A percentile compares a stretch with the other conserved stretches of the same genome.
phyloP scores from a whole-genome alignment of 2,888 invertebrate genomes.

The Vandiemenella viatica region DNA sequence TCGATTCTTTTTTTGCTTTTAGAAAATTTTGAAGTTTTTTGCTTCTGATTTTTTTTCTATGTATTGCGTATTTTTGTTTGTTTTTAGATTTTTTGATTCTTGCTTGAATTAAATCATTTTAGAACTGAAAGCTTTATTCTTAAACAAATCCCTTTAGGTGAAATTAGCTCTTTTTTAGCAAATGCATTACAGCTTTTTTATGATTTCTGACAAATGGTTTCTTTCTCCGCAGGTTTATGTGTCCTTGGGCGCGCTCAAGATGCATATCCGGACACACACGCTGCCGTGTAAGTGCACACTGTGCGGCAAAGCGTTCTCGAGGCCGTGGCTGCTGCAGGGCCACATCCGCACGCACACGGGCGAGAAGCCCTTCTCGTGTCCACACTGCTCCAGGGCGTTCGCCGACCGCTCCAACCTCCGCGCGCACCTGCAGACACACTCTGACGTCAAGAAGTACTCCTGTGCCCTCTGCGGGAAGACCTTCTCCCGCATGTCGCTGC shows the following conservation, averaged over 20 bases:
- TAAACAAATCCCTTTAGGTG: too few relatives aligned
- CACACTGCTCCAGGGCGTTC: constrained; percentile 87
- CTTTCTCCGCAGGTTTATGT: constrained; percentile 54
- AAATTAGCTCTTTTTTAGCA: too few relatives aligned
- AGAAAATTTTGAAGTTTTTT: too few relatives aligned
- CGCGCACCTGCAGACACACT: constrained; percentile 94
- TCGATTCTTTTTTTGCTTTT: too few relatives aligned
- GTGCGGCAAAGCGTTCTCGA: constrained; percentile 92
- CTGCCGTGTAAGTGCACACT: constrained; percentile 91
- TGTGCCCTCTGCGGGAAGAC: constrained; percentile 87
- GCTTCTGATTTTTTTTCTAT: too few relatives aligned
- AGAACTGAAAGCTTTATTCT: too few relatives aligned
- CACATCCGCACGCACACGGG: constrained; percentile 96
- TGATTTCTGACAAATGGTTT: too few relatives aligned
- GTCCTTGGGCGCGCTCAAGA: constrained; percentile 88
- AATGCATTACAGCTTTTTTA: too few relatives aligned
- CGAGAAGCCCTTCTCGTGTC: constrained; percentile 93
- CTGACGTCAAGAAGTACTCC: constrained; percentile 93
- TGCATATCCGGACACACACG: constrained; percentile 97
- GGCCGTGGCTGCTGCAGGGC: constrained; percentile 94
- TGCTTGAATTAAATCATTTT: too few relatives aligned
- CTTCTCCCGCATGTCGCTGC: constrained; percentile 88
- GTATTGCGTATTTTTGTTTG: too few relatives aligned
- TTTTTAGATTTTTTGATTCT: too few relatives aligned
- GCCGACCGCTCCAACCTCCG: constrained; percentile 91